Base-by-base conservation (phyloP, 1,140 invertebrate genomes). In the Aphelinus atriplicis region DNA sequence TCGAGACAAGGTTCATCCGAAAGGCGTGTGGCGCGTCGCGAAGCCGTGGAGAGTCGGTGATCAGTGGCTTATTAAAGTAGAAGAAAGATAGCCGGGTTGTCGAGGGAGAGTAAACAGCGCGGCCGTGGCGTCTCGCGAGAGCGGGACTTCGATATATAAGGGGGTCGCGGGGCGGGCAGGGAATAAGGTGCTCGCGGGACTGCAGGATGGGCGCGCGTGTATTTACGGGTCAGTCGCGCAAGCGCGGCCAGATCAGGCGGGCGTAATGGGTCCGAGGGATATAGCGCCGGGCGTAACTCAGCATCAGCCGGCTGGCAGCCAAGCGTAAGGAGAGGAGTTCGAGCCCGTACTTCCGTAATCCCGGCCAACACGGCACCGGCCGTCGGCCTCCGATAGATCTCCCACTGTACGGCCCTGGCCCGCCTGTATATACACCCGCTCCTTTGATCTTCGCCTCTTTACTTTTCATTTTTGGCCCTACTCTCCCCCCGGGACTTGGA, bases 241-340 rank as follows among this genome's bases (percentile, higher is more conserved):
- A 3, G 55, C 42, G 7, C 61, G 3, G 55, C 9, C 51, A 6
- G 4, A 4, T 9, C 51, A 53, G 51, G 51, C 47, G 47, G 43
- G 9, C 5, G 64, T 73, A 77, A 77, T 76, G 76, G 78, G 75
- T 78, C 69, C 67, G 45, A 73, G 75, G 80, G 80, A 81, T 81
- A 80, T 79, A 80, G 76, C 56, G 9, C n/a, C 51, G 64, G 58
- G 77, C 76, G 79, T 82, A 82, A 82, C 78, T 82, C 79, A 82
- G 79, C 79, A 82, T 82, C 79, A 80, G 77, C 70, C 73, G 26
- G 26, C 26, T 66, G 60, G 58, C 60, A 70, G 57, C 68, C 50
- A 48, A 3, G 26, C 60, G 58, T 57, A n/a, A 60, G 26, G 58
- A 48, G 50, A 42, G 43, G 64, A 50, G 64, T 50, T 60, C 43